Conservation (phyloP, 2,797 vertebrate species). For the Malurus splendens region DNA sequence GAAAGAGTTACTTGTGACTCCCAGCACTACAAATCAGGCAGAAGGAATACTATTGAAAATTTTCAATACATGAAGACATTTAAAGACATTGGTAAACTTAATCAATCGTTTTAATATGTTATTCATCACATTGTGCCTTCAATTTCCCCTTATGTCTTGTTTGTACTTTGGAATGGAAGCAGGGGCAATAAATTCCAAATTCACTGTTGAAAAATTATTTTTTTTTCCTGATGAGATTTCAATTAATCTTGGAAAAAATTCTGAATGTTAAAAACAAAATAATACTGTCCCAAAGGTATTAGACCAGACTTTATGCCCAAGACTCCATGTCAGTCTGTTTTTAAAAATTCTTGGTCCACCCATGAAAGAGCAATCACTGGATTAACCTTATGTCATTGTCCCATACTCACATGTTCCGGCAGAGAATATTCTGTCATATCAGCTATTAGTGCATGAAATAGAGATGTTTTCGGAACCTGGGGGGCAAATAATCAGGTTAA, state of each 20-base stretch:
- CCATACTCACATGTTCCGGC: not conserved
- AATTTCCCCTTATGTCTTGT: not conserved
- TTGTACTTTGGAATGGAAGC: not conserved
- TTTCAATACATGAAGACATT: not conserved
- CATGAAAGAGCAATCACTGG: not conserved
- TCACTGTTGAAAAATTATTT: not conserved
- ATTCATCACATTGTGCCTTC: not conserved
- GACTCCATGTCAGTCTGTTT: not conserved
- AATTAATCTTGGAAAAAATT: not conserved
- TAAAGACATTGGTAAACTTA: not conserved
- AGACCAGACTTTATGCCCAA: not conserved
- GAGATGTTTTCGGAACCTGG: not conserved
- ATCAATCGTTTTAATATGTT: not conserved
- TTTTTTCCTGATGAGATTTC: not conserved
- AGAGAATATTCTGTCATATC: not conserved
- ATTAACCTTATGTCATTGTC: not conserved
- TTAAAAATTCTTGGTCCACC: not conserved
- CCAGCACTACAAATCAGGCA: not conserved
- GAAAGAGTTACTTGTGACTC: not conserved
- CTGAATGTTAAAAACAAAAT: not conserved
- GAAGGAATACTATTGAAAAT: not conserved
- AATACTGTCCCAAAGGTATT: not conserved
- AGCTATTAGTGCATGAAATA: not conserved
- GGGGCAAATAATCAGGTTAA: not conserved
- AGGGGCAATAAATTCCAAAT: not conserved